Evolutionary conservation across 1,140 invertebrate genomes (phyloP).

Genomic region (Ectropis grisescens): DNA sequence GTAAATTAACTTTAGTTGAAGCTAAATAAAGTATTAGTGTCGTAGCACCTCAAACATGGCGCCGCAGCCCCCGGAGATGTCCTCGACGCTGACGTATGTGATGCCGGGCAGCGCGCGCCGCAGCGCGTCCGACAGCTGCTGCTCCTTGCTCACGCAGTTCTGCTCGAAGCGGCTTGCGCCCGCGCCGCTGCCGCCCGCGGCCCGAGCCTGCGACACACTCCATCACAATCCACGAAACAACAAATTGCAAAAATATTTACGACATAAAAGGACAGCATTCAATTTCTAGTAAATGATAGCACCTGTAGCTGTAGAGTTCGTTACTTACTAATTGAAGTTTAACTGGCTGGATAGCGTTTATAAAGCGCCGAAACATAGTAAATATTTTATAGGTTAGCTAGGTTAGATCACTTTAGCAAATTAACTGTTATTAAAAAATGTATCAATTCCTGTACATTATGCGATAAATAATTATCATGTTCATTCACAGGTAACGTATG

Average conservation of each 20-base stretch:
- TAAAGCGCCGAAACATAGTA: slow-evolving; percentile 41
- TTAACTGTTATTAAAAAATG: too few species aligned
- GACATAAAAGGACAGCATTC: slow-evolving; percentile 1
- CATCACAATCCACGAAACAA: not conserved
- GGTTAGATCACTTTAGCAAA: too few species aligned
- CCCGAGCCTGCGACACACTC: slow-evolving; percentile 15
- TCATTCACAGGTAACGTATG: too few species aligned
- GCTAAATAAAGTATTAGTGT: too few species aligned
- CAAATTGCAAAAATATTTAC: not conserved
- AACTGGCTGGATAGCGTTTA: slow-evolving; percentile 34
- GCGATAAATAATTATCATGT: too few species aligned
- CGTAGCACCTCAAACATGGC: slow-evolving; percentile 89
- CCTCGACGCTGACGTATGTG: slow-evolving; percentile 76
- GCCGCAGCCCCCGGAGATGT: slow-evolving; percentile 88
- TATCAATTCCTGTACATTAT: too few species aligned
- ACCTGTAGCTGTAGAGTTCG: not conserved
- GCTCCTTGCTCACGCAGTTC: slow-evolving; percentile 41
- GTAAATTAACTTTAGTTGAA: too few species aligned
- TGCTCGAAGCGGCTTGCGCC: slow-evolving; percentile 26
- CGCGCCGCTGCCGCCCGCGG: slow-evolving; percentile 25
- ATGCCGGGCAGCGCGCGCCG: slow-evolving; percentile 75
- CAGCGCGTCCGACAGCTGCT: slow-evolving; percentile 57
- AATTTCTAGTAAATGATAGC: not conserved
- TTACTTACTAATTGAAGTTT: slow-evolving; percentile 38
- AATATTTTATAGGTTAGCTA: not conserved